Percentiles rank a stretch among this genome's conserved stretches.
phyloP scores from a whole-genome alignment of 2,113 vertebrate genomes.

The Campylomormyrus tamandua region DNA sequence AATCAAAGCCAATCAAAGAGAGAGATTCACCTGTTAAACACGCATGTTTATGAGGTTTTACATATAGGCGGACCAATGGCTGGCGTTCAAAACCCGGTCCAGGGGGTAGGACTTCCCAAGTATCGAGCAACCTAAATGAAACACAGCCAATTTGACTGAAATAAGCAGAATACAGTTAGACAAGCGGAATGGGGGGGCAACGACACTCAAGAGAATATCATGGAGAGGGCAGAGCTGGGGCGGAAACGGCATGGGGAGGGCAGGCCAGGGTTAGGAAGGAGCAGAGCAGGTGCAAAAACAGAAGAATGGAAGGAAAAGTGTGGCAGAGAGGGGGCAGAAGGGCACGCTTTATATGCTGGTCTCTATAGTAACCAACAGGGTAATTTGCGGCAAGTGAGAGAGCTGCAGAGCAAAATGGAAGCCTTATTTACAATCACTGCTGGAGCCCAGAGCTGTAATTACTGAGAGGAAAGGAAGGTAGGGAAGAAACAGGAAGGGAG shows the following conservation, averaged over 20 bases:
- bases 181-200: background rate
- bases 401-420: slow-evolving; percentile 13
- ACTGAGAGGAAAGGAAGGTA: slow-evolving; percentile 5
- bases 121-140: background rate
- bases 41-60: background rate
- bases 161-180: background rate
- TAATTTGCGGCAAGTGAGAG: slow-evolving; percentile 9
- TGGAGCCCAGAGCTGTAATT: slow-evolving; percentile 11
- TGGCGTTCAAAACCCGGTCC: background rate
- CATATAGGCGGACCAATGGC: background rate
- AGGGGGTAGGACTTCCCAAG: background rate
- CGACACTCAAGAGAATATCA: background rate
- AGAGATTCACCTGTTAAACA: background rate
- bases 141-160: background rate
- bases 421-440: slow-evolving; percentile 16
- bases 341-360: slow-evolving; percentile 6
- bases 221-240: background rate
- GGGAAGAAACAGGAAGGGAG: background rate
- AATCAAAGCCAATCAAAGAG: background rate
- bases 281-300: background rate
- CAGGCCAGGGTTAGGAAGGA: background rate
- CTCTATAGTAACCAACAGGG: slow-evolving; percentile 17
- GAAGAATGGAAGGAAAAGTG: background rate
- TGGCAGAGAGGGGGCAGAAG: slow-evolving; percentile 5
- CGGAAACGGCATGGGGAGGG: background rate